A percentile compares a stretch with the other conserved stretches of the same genome.
Evolutionary conservation across 2,888 invertebrate species (phyloP).

Genomic region (Drosophila eohydei): DNA sequence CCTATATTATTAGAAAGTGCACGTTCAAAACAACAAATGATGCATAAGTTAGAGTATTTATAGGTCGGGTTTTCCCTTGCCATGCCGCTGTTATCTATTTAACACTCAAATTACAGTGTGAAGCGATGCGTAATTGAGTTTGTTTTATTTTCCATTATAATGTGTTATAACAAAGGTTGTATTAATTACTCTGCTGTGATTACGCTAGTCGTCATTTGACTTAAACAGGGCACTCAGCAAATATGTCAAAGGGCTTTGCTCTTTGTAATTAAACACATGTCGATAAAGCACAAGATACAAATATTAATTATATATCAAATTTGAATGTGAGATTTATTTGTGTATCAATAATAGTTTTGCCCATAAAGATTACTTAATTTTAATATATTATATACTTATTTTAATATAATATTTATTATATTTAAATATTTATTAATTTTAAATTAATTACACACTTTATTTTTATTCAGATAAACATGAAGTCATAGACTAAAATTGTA

Average conservation of each 20-base stretch:
- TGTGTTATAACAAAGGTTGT: conserved; percentile 8
- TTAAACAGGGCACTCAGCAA: background rate
- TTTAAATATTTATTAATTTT: no score
- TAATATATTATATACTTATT: no score
- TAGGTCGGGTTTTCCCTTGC: background rate
- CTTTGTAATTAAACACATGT: background rate
- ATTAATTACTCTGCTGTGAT: conserved; percentile 22
- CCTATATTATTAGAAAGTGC: no score
- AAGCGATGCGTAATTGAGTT: conserved; percentile 32
- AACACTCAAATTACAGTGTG: conserved; percentile 25
- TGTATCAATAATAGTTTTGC: no score
- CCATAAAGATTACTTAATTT: no score
- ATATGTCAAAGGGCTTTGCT: background rate
- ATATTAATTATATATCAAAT: background rate
- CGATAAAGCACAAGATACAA: background rate
- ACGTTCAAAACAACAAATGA: background rate
- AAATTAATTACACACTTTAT: no score
- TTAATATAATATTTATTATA: no score
- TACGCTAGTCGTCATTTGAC: background rate
- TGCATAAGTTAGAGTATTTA: background rate
- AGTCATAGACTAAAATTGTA: no score
- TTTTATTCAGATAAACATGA: no score
- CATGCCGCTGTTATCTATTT: background rate
- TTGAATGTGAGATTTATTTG: background rate
- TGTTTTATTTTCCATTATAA: conserved; percentile 9